Percentiles rank a stretch among this genome's conserved stretches.
Evolutionary conservation across 2,113 vertebrate genomes (phyloP).

Genomic region (Neolamprologus brichardi): DNA sequence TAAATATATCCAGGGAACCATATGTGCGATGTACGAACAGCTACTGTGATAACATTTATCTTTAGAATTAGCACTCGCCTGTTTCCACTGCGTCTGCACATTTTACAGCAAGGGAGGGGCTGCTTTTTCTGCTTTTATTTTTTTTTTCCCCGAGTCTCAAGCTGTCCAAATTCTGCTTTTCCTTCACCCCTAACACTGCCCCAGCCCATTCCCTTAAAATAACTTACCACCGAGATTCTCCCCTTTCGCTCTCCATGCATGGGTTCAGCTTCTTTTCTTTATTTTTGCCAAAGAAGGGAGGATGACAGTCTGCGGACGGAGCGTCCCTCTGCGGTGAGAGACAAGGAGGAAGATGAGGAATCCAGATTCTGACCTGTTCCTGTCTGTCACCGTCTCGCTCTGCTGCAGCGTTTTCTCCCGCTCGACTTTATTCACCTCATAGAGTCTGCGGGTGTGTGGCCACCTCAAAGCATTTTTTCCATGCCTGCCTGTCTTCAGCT

Average conservation of each 20-base stretch:
- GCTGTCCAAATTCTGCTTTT: conserved; percentile 48
- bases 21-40: not conserved
- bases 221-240: not conserved
- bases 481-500: conserved; percentile 43
- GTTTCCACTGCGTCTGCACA: conserved; percentile 40
- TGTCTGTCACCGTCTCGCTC: conserved; percentile 28
- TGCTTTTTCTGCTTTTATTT: not conserved
- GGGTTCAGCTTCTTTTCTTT: not conserved
- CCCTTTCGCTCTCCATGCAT: not conserved
- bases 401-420: not conserved
- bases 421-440: not conserved
- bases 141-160: not conserved
- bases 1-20: conserved; percentile 17
- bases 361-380: conserved; percentile 35
- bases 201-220: not conserved
- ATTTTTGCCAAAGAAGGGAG: not conserved
- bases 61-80: conserved; percentile 17
- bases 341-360: conserved; percentile 43
- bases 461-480: conserved; percentile 57
- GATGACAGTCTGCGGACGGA: not conserved
- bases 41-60: conserved; percentile 55
- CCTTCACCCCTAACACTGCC: conserved; percentile 31
- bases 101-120: not conserved
- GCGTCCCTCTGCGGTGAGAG: not conserved
- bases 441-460: conserved; percentile 12